Evolutionary conservation across 2,888 invertebrate species (phyloP), one percentile per base, ranked within the genome.

Genomic region (Callimorpha dominula): DNA sequence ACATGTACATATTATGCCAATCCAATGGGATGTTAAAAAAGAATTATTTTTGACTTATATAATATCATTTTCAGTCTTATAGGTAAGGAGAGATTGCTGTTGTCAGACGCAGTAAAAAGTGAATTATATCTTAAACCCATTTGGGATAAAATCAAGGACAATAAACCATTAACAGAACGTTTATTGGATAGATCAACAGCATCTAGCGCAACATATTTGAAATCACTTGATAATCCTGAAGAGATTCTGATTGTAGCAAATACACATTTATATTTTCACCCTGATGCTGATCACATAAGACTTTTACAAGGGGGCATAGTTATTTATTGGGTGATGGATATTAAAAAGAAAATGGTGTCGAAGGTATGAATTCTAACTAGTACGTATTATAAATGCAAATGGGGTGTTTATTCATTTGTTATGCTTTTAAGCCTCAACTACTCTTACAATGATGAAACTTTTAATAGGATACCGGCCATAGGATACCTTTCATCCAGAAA

Each of bases 261-360:
- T 88, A 99, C 98, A 1, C 99, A 99, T 95, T 96, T 99, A 67
- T 99, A 98, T 94, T 99, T 99, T 87, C 98, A 98, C 90, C 99
- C 99, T 0, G 97, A 98, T 90, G 98, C 99, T 9, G 98, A 98
- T 92, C 98, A 99, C 87, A 97, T 99, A 81, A 96, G 99, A 77
- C 94, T 99, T 7, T 89, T 99, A 42, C 99, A 99, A 96, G 97
- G 97, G 50, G 97, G 97, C 50, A 96, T 97, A 78, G 96, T 97
- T 43, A 96, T 99, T 79, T 94, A 96, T 63, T 98, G 97, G 94
- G 87, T 99, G 43, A 96, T 97, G 82, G 91, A 97, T 85, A 81
- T 97, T 49, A 93, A 96, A 20, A 91, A 92, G 43, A 85, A 90
- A 70, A 80, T 96, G 14, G 91, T 87, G 84, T 8, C 77, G 80